These are phyloP conservation scores for Peromyscus attwateri DNA, from an alignment of 2,797 vertebrate genomes.

Conservation along the genomic window DNA sequence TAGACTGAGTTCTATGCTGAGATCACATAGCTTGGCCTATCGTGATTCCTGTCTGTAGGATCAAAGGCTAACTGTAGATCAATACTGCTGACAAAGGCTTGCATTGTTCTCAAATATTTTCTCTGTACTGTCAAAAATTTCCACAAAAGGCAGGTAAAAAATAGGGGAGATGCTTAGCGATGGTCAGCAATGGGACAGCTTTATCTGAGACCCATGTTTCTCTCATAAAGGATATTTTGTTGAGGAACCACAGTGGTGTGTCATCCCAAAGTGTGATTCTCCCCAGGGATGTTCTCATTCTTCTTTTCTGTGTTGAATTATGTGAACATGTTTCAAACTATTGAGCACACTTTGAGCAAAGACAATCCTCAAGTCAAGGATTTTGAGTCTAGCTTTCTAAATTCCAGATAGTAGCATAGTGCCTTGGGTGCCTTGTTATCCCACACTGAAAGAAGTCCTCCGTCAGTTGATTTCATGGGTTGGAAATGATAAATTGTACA, in stretches of 20 bases:
- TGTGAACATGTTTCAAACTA: neutral
- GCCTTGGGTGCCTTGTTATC: neutral
- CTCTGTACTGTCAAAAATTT: constrained; percentile 69
- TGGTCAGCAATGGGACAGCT: constrained; percentile 68
- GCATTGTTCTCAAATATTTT: constrained; percentile 81
- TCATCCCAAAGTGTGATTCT: constrained; percentile 38
- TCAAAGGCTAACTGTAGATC: constrained; percentile 80
- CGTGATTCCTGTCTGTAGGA: constrained; percentile 75
- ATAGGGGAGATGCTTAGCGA: constrained; percentile 65
- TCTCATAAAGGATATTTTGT: constrained; percentile 59
- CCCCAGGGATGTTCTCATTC: neutral
- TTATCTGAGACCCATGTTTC: constrained; percentile 50
- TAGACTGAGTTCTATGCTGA: constrained; percentile 74
- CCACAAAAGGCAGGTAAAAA: constrained; percentile 73
- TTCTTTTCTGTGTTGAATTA: constrained; percentile 36
- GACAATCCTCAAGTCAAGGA: neutral
- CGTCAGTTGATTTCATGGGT: neutral
- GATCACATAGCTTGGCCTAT: constrained; percentile 77
- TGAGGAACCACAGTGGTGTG: neutral
- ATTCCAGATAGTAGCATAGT: neutral
- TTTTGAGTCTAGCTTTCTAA: constrained; percentile 23
- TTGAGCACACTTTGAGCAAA: constrained; percentile 25
- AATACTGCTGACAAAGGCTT: constrained; percentile 77
- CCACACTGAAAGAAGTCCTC: neutral
- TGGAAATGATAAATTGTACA: neutral